Evolutionary conservation across 2,113 vertebrate genomes (phyloP).

Genomic region (Spermophilus dauricus): DNA sequence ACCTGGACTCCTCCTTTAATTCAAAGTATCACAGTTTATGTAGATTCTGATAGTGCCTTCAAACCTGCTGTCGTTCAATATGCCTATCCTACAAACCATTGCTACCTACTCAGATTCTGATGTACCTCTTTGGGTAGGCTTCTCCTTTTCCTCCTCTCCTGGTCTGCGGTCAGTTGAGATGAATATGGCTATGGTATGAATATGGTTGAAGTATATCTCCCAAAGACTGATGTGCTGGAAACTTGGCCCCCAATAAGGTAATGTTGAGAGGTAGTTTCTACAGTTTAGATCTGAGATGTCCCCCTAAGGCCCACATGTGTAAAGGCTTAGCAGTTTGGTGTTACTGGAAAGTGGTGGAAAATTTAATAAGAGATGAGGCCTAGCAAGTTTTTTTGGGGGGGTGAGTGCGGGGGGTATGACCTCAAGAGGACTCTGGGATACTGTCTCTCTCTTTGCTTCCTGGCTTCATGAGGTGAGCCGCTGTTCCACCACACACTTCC

Average conservation of each 20-base stretch:
- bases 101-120: neutral
- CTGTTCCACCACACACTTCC: neutral
- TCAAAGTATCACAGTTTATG: neutral
- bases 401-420: fast-evolving
- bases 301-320: neutral
- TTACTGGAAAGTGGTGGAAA: neutral
- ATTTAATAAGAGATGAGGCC: neutral
- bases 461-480: neutral
- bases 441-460: neutral
- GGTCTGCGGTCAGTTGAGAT: neutral
- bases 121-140: neutral
- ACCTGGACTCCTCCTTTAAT: neutral
- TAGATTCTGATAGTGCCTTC: neutral
- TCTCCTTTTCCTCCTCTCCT: neutral
- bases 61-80: neutral
- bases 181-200: neutral
- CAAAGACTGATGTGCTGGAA: neutral
- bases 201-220: neutral
- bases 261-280: neutral
- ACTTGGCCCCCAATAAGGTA: no score
- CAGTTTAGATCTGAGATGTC: neutral
- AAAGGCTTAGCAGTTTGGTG: neutral
- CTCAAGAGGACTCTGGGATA: neutral
- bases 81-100: neutral
- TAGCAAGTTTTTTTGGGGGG: neutral